Percentiles rank a stretch among this genome's conserved stretches.
phyloP scores from a whole-genome alignment of 2,113 vertebrate species.

The Pterocles gutturalis region DNA sequence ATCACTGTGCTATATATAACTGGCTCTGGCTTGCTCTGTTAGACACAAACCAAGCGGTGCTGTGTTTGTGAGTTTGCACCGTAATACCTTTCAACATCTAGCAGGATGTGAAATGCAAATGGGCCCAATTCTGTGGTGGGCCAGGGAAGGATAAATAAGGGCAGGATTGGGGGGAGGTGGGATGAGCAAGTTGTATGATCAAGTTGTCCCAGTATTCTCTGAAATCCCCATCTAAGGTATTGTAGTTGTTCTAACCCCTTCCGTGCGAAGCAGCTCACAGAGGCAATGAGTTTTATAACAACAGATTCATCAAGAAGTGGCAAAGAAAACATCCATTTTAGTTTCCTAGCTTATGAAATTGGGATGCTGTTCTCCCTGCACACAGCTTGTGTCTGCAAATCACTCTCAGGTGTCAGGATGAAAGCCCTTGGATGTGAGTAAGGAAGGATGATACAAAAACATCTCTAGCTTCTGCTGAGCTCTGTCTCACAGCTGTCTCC shows the following conservation, averaged over 20 bases:
- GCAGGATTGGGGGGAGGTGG: neutral
- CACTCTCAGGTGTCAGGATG: neutral
- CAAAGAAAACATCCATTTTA: neutral
- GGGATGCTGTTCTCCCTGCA: neutral
- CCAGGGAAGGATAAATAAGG: neutral
- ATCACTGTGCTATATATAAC: neutral
- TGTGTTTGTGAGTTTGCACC: neutral
- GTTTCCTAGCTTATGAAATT: neutral
- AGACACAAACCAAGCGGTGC: no score
- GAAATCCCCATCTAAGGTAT: neutral
- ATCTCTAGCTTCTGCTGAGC: neutral
- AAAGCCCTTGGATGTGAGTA: neutral
- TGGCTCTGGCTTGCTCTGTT: neutral
- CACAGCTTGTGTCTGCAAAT: neutral
- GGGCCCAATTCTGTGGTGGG: neutral
- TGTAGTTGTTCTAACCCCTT: neutral
- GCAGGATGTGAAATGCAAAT: fast-evolving
- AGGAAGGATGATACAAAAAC: neutral
- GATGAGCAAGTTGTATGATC: neutral
- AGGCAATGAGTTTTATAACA: neutral
- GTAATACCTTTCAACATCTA: neutral
- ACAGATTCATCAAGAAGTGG: neutral
- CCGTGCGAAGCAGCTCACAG: neutral
- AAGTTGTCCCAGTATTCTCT: neutral
- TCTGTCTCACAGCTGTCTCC: neutral